phyloP scores from a whole-genome alignment of 2,113 vertebrate genomes.

The Potamarius usumacintae region DNA sequence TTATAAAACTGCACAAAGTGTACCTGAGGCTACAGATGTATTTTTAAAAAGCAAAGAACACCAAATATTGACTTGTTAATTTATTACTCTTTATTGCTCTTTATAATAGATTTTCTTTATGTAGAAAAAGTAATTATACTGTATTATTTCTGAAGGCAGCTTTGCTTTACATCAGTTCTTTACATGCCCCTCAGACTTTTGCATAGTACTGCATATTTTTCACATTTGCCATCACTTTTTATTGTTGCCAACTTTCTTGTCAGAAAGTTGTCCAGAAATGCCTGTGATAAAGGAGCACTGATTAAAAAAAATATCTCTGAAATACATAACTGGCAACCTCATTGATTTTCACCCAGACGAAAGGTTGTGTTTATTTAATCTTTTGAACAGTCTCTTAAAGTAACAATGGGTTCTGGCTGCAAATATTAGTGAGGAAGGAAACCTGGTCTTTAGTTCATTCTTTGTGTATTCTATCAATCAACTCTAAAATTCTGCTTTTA shows the following conservation, averaged over 20 bases:
- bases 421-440: background rate
- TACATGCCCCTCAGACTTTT: background rate
- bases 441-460: background rate
- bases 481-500: background rate
- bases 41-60: background rate
- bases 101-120: background rate
- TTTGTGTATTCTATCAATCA: background rate
- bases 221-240: background rate
- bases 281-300: background rate
- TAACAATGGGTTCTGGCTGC: background rate
- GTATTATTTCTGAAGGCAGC: background rate
- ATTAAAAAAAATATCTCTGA: background rate
- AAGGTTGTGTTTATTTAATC: background rate
- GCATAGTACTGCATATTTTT: background rate
- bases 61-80: background rate
- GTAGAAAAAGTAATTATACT: background rate
- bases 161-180: background rate
- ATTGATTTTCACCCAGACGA: background rate
- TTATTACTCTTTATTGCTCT: background rate
- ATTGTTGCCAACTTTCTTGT: background rate
- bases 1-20: background rate
- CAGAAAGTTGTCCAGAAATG: background rate
- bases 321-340: background rate
- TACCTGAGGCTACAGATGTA: background rate
- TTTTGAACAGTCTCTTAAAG: background rate